Evolutionary conservation across 2,888 invertebrate species (phyloP).

Genomic region (Rhagophthalmus giganteus): DNA sequence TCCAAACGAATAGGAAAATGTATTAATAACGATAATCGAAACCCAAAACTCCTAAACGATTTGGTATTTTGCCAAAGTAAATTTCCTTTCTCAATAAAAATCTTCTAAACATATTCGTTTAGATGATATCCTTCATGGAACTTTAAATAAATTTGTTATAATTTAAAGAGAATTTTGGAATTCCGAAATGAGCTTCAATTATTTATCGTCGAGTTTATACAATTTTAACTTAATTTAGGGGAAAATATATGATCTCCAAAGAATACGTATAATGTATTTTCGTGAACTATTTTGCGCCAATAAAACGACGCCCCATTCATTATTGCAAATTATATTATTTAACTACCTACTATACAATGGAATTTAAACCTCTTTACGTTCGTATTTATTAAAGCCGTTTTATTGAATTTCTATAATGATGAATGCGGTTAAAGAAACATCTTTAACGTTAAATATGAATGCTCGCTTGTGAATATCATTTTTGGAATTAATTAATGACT

Average conservation of each 20-base stretch:
- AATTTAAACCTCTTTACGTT: neutral
- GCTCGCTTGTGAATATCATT: conserved; percentile 4
- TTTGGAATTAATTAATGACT: conserved; percentile 8
- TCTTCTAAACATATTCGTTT: conserved; percentile 7
- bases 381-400: neutral
- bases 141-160: neutral
- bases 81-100: conserved; percentile 12
- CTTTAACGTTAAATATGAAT: conserved; percentile 5
- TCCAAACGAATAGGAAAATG: conserved; percentile 3
- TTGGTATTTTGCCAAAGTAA: conserved; percentile 13
- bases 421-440: conserved; percentile 2
- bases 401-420: neutral
- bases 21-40: conserved; percentile 13
- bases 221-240: too few species aligned
- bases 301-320: too few species aligned
- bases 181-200: too few species aligned
- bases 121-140: conserved; percentile 6
- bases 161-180: conserved; percentile 1
- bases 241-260: too few species aligned
- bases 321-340: too few species aligned
- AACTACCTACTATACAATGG: too few species aligned
- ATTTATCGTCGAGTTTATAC: too few species aligned
- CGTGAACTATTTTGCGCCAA: too few species aligned
- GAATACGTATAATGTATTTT: too few species aligned
- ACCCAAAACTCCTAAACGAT: conserved; percentile 12